Evolutionary conservation across 1,140 invertebrate species (phyloP), one percentile per base, ranked within the genome.

Genomic region (Drosophila biarmipes): DNA sequence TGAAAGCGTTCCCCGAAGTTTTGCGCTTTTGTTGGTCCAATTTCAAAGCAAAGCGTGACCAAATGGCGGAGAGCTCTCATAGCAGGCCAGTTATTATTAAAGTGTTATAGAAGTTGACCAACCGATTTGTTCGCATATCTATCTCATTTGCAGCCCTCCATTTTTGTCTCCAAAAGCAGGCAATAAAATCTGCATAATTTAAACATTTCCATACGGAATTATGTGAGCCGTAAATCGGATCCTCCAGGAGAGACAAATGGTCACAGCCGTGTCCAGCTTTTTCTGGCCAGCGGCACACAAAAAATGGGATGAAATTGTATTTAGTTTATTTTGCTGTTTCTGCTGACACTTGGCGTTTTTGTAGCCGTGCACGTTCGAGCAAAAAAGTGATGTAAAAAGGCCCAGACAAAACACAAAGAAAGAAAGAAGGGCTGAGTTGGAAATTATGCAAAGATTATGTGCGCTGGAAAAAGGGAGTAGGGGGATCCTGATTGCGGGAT

Each of bases 361-460:
- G 53, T 63, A 37, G 74, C 62, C 62, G 46, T 52, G 51, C 69
- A 66, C 66, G 74, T 66, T 43, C 11, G 56, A 14, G 31, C 7
- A 27, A 43, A 43, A 35, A 46, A 45, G 42, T 35, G 8, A 56
- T 46, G 35, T 73, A 63, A 73, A 63, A 48, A 11, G 21, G 40
- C 37, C 31, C 14, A 53, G 35, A 27, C 21, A 51, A 11, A 58
- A 24, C 24, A n/a, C n/a, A n/a, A n/a, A n/a, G 24, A 24, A 34
- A 21, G 34, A 73, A 57, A 45, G 34, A 67, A 49, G 63, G 58
- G 54, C 57, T 53, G 68, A 76, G 61, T 27, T 63, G 63, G 78
- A 89, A 87, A 87, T 89, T 87, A 87, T 87, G 84, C 84, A 77
- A 87, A 89, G 85, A 89, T 87, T 87, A 74, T 87, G 76, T 80